Evolutionary conservation across 2,797 vertebrate species (phyloP).

Genomic region (Typhlichthys subterraneus): DNA sequence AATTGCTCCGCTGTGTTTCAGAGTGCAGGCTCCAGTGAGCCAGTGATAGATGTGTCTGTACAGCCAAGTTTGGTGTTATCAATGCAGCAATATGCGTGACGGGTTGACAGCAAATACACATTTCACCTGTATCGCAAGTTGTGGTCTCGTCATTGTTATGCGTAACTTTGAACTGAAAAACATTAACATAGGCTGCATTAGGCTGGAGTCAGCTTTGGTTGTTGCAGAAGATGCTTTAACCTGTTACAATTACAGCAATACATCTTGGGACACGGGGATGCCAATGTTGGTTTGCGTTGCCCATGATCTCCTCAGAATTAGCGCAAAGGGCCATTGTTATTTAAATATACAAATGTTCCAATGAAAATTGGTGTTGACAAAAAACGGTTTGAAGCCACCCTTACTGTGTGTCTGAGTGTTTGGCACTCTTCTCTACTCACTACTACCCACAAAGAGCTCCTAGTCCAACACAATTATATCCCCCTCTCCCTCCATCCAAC

Average conservation of each 20-base stretch:
- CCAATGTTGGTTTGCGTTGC: too few species aligned
- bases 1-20: conserved; percentile 21
- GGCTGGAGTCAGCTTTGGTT: too few species aligned
- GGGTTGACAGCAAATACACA: conserved; percentile 1
- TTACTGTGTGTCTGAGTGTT: too few species aligned
- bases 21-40: conserved; percentile 64
- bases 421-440: too few species aligned
- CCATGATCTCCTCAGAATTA: background rate
- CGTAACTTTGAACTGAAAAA: conserved; percentile 48
- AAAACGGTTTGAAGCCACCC: too few species aligned
- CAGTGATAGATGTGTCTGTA: conserved; percentile 68
- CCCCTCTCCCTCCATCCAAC: too few species aligned
- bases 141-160: conserved; percentile 56
- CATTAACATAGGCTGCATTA: conserved; percentile 21
- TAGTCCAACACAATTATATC: too few species aligned
- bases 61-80: conserved; percentile 38
- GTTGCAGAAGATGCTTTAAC: background rate
- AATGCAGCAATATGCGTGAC: conserved; percentile 22
- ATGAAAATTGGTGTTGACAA: too few species aligned
- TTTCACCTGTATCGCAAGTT: conserved; percentile 30
- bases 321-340: background rate
- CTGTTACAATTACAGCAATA: too few species aligned
- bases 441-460: too few species aligned
- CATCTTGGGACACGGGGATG: too few species aligned
- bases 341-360: background rate